Conservation (phyloP, 1,140 invertebrate species). For the Drosophila nigromelanica region DNA sequence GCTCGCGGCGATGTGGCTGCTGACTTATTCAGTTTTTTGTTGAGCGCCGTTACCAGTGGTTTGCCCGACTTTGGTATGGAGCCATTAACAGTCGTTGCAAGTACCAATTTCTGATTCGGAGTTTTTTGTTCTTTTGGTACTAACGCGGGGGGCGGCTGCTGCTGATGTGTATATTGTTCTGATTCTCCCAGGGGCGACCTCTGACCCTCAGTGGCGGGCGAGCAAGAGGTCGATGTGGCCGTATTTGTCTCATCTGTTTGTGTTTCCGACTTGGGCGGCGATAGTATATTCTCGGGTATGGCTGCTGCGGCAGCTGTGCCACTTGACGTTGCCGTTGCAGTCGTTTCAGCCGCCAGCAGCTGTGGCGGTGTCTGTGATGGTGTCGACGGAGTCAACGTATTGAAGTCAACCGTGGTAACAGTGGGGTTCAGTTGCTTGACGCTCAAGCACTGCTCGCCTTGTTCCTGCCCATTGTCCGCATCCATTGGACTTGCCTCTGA, state of each 20-base stretch:
- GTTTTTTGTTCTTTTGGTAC: constrained; percentile 9
- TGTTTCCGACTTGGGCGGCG: constrained; percentile 79
- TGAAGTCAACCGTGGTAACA: constrained; percentile 54
- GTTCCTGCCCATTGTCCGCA: constrained; percentile 29
- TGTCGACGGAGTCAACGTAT: constrained; percentile 69
- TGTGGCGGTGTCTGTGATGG: constrained; percentile 75
- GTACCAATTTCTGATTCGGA: constrained; percentile 25
- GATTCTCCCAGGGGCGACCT: constrained; percentile 53
- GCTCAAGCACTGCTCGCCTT: constrained; percentile 22
- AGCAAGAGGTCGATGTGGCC: constrained; percentile 76
- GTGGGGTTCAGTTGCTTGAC: constrained; percentile 5
- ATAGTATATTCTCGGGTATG: constrained; percentile 77
- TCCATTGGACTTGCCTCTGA: constrained; percentile 25
- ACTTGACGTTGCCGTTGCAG: constrained; percentile 15
- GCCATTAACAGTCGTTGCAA: constrained; percentile 61
- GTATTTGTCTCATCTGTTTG: constrained; percentile 82
- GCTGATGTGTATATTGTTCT: neutral
- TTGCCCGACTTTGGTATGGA: constrained; percentile 81
- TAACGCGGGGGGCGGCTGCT: constrained; percentile 5
- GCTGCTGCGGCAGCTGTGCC: constrained; percentile 28
- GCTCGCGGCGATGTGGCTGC: constrained; percentile 62
- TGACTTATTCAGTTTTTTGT: constrained; percentile 70
- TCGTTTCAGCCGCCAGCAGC: constrained; percentile 43
- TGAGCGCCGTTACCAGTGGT: constrained; percentile 65
- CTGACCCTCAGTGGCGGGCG: constrained; percentile 74